Evolutionary conservation across 2,888 invertebrate genomes (phyloP).

Genomic region (Neria commutata): DNA sequence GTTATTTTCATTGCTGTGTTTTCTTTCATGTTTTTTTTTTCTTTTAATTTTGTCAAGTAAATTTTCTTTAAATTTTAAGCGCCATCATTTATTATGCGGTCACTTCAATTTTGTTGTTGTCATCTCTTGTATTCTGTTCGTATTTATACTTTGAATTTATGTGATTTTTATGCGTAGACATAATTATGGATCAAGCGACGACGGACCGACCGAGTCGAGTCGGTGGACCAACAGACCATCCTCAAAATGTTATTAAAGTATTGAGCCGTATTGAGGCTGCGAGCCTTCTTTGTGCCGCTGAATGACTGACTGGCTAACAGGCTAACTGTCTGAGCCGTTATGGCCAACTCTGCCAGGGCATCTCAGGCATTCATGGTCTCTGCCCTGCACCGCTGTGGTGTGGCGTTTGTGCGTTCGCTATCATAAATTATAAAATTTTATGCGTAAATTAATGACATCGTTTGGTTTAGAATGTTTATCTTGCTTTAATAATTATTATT

Average conservation of each 20-base stretch:
- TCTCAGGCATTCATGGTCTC: background rate
- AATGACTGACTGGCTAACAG: too few species aligned
- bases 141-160: constrained; percentile 57
- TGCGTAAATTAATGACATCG: constrained; percentile 59
- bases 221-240: too few species aligned
- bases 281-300: too few species aligned
- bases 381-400: background rate
- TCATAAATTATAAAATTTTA: constrained; percentile 60
- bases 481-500: constrained; percentile 45
- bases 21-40: background rate
- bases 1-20: background rate
- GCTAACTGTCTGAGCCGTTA: too few species aligned
- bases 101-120: constrained; percentile 30
- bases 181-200: constrained; percentile 47
- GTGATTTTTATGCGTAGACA: constrained; percentile 61
- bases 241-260: constrained; percentile 34
- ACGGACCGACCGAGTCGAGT: too few species aligned
- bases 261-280: background rate
- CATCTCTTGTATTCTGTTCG: constrained; percentile 33
- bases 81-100: constrained; percentile 59
- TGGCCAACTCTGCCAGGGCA: too few species aligned
- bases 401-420: constrained; percentile 37
- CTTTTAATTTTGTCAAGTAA: too few species aligned
- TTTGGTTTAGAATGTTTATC: constrained; percentile 38
- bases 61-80: constrained; percentile 51